phyloP scores from a whole-genome alignment of 2,113 vertebrate genomes.

The Nanorana parkeri region DNA sequence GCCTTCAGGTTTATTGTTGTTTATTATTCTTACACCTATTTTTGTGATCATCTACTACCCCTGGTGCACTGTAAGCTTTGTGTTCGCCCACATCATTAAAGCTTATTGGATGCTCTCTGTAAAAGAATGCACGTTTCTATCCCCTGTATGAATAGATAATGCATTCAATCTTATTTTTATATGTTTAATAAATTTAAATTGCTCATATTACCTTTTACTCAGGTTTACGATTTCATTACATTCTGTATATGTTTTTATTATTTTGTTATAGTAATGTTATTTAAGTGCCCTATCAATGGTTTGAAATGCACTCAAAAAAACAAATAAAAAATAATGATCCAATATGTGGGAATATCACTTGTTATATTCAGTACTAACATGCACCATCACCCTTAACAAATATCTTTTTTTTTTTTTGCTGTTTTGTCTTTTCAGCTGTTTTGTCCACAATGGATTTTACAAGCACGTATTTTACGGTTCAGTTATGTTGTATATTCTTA shows the following conservation, averaged over 20 bases:
- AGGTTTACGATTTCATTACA: conserved; percentile 3
- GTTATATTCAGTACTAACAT: conserved; percentile 1
- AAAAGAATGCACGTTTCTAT: neutral
- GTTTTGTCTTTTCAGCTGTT: too few species aligned
- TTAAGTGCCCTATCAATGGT: neutral
- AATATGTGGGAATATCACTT: conserved; percentile 11
- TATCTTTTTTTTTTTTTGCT: neutral
- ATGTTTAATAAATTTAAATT: conserved; percentile 29
- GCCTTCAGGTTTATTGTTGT: neutral
- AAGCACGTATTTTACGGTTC: too few species aligned
- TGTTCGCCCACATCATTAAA: conserved; percentile 2
- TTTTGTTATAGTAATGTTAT: conserved; percentile 13
- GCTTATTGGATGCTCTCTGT: conserved; percentile 1
- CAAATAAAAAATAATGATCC: conserved; percentile 19
- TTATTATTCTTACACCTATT: neutral
- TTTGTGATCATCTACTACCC: conserved; percentile 6
- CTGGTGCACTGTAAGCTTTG: neutral
- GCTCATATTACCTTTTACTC: neutral
- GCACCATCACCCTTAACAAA: neutral
- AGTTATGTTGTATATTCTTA: too few species aligned
- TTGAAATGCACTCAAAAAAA: conserved; percentile 6
- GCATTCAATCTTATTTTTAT: conserved; percentile 29
- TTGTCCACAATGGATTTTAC: too few species aligned
- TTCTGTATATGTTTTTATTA: neutral
- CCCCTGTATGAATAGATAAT: neutral